Evolutionary conservation across 2,797 vertebrate species (phyloP).

Genomic region (Brotula barbata): DNA sequence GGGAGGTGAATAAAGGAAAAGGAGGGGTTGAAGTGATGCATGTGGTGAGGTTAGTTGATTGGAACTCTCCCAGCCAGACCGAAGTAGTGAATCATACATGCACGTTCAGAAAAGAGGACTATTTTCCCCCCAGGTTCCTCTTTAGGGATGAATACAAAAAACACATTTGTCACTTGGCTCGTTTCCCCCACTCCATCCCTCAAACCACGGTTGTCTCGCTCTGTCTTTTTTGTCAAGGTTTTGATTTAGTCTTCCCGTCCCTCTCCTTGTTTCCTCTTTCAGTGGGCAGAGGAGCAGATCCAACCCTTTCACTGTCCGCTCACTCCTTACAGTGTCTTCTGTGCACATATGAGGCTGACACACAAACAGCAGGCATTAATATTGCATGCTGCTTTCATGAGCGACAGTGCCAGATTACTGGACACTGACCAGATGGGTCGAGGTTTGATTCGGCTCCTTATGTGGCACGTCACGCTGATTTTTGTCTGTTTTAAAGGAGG

Average conservation of each 20-base stretch:
- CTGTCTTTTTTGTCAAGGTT: slow-evolving; percentile 3
- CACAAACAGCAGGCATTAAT: slow-evolving; percentile 42
- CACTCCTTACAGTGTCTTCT: slow-evolving; percentile 3
- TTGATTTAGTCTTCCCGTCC: slow-evolving; percentile 4
- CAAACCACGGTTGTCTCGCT: slow-evolving; percentile 5
- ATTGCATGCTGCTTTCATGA: slow-evolving; percentile 45
- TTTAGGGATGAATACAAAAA: slow-evolving; percentile 16
- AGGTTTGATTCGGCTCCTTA: slow-evolving; percentile 2
- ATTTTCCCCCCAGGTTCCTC: slow-evolving; percentile 14
- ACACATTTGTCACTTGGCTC: background rate
- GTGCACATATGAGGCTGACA: background rate
- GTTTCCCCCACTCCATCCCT: background rate
- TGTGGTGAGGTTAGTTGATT: background rate
- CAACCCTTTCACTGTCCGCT: background rate
- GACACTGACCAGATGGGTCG: slow-evolving; percentile 11
- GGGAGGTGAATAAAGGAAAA: slow-evolving; percentile 5
- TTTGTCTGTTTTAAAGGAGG: slow-evolving; percentile 2
- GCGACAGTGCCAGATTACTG: slow-evolving; percentile 27
- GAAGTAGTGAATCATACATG: slow-evolving; percentile 26
- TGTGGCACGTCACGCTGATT: background rate
- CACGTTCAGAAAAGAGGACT: slow-evolving; percentile 6
- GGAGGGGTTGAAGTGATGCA: slow-evolving; percentile 7
- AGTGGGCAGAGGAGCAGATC: slow-evolving; percentile 15
- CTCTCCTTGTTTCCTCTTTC: slow-evolving; percentile 1
- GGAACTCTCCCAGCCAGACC: slow-evolving; percentile 24